A percentile compares a stretch with the other conserved stretches of the same genome.
Conservation (phyloP, 2,888 invertebrate species). For the Hyalella azteca region DNA sequence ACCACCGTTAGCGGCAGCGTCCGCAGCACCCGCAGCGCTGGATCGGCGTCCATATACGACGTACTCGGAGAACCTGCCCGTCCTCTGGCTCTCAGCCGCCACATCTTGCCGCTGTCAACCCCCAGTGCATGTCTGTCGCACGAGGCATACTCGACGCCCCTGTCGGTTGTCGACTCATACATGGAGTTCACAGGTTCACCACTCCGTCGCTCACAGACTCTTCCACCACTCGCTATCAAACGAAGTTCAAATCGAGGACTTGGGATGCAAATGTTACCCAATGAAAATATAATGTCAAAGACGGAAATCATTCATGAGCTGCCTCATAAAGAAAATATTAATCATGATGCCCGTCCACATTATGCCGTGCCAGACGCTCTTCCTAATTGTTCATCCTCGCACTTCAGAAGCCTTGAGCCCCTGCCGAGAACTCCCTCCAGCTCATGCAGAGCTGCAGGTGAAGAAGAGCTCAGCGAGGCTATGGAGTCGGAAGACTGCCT, state of each 20-base stretch:
- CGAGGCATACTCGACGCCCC: constrained; percentile 19
- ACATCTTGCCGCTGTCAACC: neutral
- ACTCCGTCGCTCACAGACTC: constrained; percentile 46
- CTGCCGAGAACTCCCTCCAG: neutral
- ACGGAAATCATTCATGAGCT: neutral
- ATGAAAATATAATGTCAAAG: neutral
- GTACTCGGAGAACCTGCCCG: neutral
- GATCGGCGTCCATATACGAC: neutral
- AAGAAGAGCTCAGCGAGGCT: constrained; percentile 7
- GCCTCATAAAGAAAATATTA: constrained; percentile 11
- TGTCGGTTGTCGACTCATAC: constrained; percentile 9
- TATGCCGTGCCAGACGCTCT: constrained; percentile 1
- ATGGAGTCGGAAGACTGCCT: constrained; percentile 7
- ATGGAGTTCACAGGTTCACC: constrained; percentile 6
- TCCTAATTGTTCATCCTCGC: neutral
- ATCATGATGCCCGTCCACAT: neutral
- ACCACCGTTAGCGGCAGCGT: constrained; percentile 22
- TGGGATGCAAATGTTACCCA: neutral
- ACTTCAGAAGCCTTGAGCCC: neutral
- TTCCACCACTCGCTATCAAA: constrained; percentile 34
- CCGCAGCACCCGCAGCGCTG: constrained; percentile 26
- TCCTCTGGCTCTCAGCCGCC: neutral
- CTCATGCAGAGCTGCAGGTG: neutral
- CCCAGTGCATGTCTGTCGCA: neutral
- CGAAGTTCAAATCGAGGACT: neutral